Percentiles rank a stretch among this genome's conserved stretches.
Conservation (phyloP, 2,797 vertebrate genomes). For the Eleutherodactylus coqui region DNA sequence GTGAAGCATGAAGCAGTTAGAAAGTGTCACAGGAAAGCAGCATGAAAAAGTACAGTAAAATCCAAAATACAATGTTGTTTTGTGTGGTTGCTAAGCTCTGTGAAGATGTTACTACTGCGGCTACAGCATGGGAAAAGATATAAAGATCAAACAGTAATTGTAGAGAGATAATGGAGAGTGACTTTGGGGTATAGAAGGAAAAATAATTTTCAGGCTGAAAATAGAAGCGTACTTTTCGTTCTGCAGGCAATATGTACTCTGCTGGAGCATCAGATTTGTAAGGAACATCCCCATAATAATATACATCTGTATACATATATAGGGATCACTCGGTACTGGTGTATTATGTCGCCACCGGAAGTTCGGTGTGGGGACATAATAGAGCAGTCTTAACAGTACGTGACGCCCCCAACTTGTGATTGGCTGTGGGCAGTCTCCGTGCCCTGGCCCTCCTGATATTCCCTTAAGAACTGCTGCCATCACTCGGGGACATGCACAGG, state of each 20-base stretch:
- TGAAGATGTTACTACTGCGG: constrained; percentile 3
- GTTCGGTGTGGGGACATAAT: too few species aligned
- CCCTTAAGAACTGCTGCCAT: too few species aligned
- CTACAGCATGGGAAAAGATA: background rate
- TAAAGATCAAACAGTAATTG: background rate
- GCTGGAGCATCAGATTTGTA: too few species aligned
- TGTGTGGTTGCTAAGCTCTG: constrained; percentile 42
- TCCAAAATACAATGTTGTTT: constrained; percentile 40
- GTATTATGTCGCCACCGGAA: too few species aligned
- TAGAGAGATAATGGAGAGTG: background rate
- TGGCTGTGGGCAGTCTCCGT: too few species aligned
- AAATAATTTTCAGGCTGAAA: background rate
- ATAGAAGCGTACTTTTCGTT: background rate
- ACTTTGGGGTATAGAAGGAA: background rate
- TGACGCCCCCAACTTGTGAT: too few species aligned
- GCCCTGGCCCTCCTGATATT: too few species aligned
- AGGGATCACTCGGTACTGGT: too few species aligned
- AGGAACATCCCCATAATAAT: too few species aligned
- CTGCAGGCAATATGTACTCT: background rate
- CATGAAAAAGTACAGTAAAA: constrained; percentile 8
- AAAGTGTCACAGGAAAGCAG: background rate
- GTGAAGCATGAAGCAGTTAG: background rate
- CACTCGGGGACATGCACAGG: too few species aligned
- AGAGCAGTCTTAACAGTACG: too few species aligned
- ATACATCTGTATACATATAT: too few species aligned